phyloP scores from a whole-genome alignment of 2,888 invertebrate genomes.

The Electrophaes corylata region DNA sequence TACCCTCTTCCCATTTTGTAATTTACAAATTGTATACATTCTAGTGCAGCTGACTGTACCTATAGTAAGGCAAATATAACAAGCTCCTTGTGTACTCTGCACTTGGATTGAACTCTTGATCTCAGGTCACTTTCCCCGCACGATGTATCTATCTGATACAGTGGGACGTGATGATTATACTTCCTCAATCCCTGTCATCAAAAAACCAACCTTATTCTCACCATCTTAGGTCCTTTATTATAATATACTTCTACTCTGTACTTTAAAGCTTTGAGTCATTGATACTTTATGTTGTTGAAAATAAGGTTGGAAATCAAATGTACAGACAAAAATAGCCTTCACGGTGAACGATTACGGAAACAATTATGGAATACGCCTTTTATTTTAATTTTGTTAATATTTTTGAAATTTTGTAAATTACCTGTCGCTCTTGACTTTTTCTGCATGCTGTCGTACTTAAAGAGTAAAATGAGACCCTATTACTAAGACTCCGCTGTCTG shows the following conservation, averaged over 20 bases:
- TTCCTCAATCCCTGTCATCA: conserved; percentile 5
- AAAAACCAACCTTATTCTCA: background rate
- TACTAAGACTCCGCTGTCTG: no score
- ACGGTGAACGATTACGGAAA: conserved; percentile 9
- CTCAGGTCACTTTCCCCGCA: conserved; percentile 28
- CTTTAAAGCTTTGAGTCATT: background rate
- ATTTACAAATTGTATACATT: no score
- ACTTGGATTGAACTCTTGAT: conserved; percentile 26
- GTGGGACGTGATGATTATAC: background rate
- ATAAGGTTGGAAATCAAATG: background rate
- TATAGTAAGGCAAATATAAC: background rate
- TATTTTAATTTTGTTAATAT: conserved; percentile 6
- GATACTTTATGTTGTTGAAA: background rate
- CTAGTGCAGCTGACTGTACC: background rate
- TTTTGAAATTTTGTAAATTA: background rate
- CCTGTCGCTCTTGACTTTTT: background rate
- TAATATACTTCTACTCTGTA: background rate
- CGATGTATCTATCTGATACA: conserved; percentile 20
- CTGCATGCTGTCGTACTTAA: no score
- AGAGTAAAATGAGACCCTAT: no score
- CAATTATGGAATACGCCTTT: conserved; percentile 9
- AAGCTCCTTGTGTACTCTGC: conserved; percentile 1
- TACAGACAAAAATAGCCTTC: background rate
- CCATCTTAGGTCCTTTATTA: background rate
- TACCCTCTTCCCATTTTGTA: no score